These are phyloP conservation scores for Patagioenas fasciata DNA, from an alignment of 2,113 vertebrate species.

Conservation along the genomic window DNA sequence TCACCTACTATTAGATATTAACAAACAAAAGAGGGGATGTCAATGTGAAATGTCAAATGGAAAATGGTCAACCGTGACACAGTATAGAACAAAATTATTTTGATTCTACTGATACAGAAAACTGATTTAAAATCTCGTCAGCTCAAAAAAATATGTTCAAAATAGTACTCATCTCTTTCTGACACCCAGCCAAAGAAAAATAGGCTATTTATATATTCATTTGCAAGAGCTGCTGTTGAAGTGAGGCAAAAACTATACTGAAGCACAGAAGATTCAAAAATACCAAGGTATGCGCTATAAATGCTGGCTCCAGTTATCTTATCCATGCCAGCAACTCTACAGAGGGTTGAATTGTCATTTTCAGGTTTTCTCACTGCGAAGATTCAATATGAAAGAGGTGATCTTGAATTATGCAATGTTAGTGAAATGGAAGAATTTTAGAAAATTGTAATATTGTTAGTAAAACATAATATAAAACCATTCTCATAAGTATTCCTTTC, in stretches of 20 bases:
- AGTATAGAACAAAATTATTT: background rate
- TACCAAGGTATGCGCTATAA: background rate
- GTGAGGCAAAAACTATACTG: slow-evolving; percentile 4
- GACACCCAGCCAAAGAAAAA: slow-evolving; percentile 5
- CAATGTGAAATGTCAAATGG: background rate
- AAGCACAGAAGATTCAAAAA: slow-evolving; percentile 12
- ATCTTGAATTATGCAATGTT: background rate
- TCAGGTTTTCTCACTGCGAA: background rate
- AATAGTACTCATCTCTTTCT: slow-evolving; percentile 1
- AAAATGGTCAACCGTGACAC: background rate
- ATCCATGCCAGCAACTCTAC: background rate
- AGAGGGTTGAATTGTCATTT: slow-evolving; percentile 7
- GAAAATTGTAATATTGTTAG: background rate
- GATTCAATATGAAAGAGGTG: background rate
- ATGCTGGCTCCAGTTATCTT: background rate
- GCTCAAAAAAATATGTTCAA: background rate
- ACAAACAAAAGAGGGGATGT: background rate
- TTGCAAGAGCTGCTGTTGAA: background rate
- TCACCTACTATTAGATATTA: background rate
- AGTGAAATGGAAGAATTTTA: background rate
- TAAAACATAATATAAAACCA: background rate
- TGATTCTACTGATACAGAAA: background rate
- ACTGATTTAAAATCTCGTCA: background rate
- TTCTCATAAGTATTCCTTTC: background rate
- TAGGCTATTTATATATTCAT: slow-evolving; percentile 36